phyloP scores from a whole-genome alignment of 2,113 vertebrate genomes.

The Chamaetylas fuelleborni region DNA sequence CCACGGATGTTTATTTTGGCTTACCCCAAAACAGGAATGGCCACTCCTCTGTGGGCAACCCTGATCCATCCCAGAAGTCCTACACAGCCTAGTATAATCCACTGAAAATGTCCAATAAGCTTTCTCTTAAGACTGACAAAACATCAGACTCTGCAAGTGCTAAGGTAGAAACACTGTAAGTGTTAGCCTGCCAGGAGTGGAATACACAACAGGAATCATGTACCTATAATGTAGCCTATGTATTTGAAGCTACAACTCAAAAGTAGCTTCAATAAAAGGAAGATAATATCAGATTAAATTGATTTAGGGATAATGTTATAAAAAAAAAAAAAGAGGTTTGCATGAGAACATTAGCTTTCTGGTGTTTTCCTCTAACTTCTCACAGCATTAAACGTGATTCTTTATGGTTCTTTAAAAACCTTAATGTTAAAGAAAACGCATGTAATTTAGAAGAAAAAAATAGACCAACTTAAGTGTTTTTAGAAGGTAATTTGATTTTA shows the following conservation, averaged over 20 bases:
- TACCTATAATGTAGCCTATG: slow-evolving; percentile 42
- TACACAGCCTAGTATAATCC: not conserved
- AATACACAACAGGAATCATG: slow-evolving; percentile 32
- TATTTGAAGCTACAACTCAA: slow-evolving; percentile 57
- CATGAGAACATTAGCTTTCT: not conserved
- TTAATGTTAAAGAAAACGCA: not conserved
- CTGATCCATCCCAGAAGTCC: not conserved
- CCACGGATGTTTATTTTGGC: not conserved
- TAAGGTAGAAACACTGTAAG: slow-evolving; percentile 22
- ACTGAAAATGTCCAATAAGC: not conserved
- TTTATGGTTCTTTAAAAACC: not conserved
- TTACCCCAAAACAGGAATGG: not conserved
- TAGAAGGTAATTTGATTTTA: not conserved
- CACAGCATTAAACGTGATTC: not conserved
- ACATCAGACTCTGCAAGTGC: slow-evolving; percentile 43
- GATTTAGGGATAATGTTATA: not conserved
- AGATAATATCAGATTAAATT: not conserved
- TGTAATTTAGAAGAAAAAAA: not conserved
- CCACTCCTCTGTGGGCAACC: not conserved
- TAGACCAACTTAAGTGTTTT: not conserved
- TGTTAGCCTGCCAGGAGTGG: slow-evolving; percentile 32
- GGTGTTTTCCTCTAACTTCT: not conserved
- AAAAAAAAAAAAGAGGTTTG: not conserved
- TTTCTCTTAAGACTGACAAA: slow-evolving; percentile 41
- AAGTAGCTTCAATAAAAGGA: not conserved